Evolutionary conservation across 2,888 invertebrate species (phyloP).

Genomic region (Nomada ferruginata): DNA sequence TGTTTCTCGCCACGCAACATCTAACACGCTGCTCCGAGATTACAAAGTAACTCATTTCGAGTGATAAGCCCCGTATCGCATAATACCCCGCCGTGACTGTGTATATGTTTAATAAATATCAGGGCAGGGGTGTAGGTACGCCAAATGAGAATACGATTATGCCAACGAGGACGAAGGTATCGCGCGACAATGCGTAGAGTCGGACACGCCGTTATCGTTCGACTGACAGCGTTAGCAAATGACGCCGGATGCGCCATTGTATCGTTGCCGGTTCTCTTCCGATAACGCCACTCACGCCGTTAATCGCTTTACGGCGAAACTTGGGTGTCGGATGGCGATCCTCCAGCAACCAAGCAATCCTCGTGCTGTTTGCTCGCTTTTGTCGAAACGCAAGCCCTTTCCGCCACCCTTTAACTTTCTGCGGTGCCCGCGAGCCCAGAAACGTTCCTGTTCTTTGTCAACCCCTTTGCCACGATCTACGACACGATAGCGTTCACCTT

Average conservation of each 20-base stretch:
- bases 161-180: conserved; percentile 70
- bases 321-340: conserved; percentile 65
- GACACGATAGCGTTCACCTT: conserved; percentile 45
- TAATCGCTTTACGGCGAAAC: conserved; percentile 72
- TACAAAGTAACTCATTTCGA: conserved; percentile 56
- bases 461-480: conserved; percentile 38
- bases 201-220: conserved; percentile 47
- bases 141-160: conserved; percentile 59
- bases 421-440: conserved; percentile 20
- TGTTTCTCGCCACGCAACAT: conserved; percentile 52
- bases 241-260: conserved; percentile 69
- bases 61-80: conserved; percentile 53
- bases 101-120: conserved; percentile 50
- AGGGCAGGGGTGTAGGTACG: conserved; percentile 22
- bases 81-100: conserved; percentile 18
- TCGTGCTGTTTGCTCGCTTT: conserved; percentile 41
- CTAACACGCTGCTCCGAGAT: conserved; percentile 50
- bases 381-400: conserved; percentile 60
- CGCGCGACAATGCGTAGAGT: conserved; percentile 56
- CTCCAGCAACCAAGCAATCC: not conserved
- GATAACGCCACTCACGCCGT: conserved; percentile 64
- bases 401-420: conserved; percentile 8
- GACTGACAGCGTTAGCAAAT: conserved; percentile 62
- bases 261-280: conserved; percentile 62
- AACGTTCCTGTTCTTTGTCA: conserved; percentile 30